Evolutionary conservation across 2,113 vertebrate species (phyloP), one percentile per base, ranked within the genome.

Genomic region (Gnathonemus echidnorhynchus): DNA sequence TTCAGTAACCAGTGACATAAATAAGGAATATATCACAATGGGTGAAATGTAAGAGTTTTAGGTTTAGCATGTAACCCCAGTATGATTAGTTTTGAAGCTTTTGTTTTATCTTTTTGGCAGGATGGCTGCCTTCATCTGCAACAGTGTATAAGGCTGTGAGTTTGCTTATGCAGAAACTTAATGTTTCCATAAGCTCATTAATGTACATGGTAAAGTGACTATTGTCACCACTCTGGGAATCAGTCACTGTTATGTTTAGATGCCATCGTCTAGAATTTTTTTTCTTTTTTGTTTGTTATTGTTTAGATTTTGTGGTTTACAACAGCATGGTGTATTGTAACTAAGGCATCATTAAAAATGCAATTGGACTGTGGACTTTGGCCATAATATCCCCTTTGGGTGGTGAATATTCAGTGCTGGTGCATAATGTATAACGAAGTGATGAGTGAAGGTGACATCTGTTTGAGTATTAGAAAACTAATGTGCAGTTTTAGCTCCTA

Each of bases 281-380:
- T 15, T 77, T 5, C 31, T 42, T 39, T 39, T 80, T 35, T 77
- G 35, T 70, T 70, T 70, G 74, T 42, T 6, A 77, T 77, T 77
- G 35, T 42, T 42, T 80, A 42, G 15, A 42, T 80, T 80, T 42
- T 17, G 74, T 42, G n/a, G 31, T 80, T 42, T 42, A 80, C 13
- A 39, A 19, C 31, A 42, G 15, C 35, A 19, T 19, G 31, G 1
- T 5, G 5, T 80, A 42, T 80, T 80, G 74, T 80, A 80, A 80
- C 74, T 80, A 35, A 80, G 74, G 74, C 74, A 80, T 80, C 74
- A 80, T 80, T 80, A 80, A 80, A 80, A 80, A 80, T 80, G 74
- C 35, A 80, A 80, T 42, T 80, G 74, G 74, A 19, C 74, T 42
- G 35, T 42, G 35, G 74, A 80, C 74, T 80, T 42, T 80, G 74